Evolutionary conservation across 2,797 vertebrate species (phyloP).

Genomic region (Hirundo rustica): DNA sequence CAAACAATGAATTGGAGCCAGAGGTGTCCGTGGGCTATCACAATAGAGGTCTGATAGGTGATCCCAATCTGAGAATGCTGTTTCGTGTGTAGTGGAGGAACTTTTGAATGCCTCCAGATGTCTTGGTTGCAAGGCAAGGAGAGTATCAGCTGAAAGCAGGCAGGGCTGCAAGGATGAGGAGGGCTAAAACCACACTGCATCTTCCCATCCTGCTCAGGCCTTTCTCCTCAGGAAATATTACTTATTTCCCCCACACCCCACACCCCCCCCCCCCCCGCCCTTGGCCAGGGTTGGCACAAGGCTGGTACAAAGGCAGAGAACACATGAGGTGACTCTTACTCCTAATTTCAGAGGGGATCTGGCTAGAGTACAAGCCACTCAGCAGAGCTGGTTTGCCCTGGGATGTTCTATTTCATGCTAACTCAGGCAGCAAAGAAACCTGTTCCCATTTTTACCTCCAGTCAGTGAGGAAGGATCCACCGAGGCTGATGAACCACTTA

Average conservation of each 20-base stretch:
- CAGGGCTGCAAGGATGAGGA: not conserved
- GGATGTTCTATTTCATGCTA: not conserved
- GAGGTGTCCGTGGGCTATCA: not conserved
- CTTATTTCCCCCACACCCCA: not conserved
- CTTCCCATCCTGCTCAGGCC: not conserved
- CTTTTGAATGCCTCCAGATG: not conserved
- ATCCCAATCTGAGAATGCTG: not conserved
- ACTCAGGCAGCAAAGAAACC: not conserved
- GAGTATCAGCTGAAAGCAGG: not conserved
- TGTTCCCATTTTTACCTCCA: not conserved
- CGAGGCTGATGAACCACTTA: not conserved
- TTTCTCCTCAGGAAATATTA: not conserved
- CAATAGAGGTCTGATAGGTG: no score
- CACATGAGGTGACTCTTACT: fast-evolving
- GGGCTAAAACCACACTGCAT: not conserved
- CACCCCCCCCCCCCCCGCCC: not conserved
- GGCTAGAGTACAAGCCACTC: not conserved
- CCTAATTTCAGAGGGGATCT: not conserved
- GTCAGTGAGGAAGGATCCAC: not conserved
- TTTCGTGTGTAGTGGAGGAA: not conserved
- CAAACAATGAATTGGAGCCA: not conserved
- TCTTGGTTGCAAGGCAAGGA: not conserved
- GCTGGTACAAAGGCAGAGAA: not conserved
- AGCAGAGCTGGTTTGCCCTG: not conserved
- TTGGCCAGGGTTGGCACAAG: not conserved